Evolutionary conservation across 2,888 invertebrate genomes (phyloP), one percentile per base, ranked within the genome.

Genomic region (Matsumyia berberina): DNA sequence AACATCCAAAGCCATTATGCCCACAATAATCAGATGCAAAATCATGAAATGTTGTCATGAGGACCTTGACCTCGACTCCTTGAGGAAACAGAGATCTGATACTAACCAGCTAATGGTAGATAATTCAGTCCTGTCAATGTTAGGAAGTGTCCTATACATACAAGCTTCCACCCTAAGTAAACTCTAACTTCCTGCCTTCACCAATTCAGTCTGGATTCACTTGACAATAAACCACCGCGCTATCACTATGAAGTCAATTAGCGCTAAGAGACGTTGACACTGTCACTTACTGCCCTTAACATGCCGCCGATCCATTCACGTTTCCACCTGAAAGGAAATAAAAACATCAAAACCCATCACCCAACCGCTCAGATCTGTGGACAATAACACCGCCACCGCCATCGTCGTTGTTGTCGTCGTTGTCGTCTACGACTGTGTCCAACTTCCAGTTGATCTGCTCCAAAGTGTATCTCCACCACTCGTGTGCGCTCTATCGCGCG

Each of bases 261-360:
- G 17, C 62, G 42, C 55, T 39, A 55, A 67, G 9, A 70, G 29
- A 17, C 57, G 9, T 70, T 81, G 74, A 64, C 64, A 72, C 39
- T 76, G 49, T 69, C 66, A 72, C 66, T 76, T 64, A 49, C 29
- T 60, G 64, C 64, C 58, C 64, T 15, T 35, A 17, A 44, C 70
- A 46, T 53, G 53, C 60, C 66, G 11, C 12, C 66, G 72, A 72
- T 77, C 72, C 77, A 72, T 82, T 82, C 77, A 82, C 66, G 66
- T 72, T 46, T 60, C 37, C 24, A 51, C 35, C 17, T 35, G 11
- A 15, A 58, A 29, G 49, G 49, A 60, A 29, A 55, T 24, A 64
- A 64, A 37, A 42, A 53, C 46, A 58, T 57, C 55, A 31, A 53
- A 46, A 70, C 42, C 37, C 33, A 55, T 66, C 60, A 53, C 37